Percentiles rank a stretch among this genome's conserved stretches.
These are phyloP conservation scores for Nasonovia ribisnigri DNA, from an alignment of 2,888 invertebrate species.

Conservation along the genomic window DNA sequence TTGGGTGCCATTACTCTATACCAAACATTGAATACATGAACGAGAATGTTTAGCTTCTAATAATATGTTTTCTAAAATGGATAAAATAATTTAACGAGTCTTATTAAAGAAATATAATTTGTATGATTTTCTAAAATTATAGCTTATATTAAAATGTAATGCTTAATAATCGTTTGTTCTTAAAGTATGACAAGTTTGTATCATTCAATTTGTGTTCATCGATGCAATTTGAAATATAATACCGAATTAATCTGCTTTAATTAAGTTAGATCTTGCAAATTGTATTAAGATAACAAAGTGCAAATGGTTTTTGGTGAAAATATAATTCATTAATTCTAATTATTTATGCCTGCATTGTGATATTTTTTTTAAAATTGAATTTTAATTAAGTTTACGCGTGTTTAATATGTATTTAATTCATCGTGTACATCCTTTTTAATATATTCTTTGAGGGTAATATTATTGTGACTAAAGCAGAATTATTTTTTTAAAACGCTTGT, in stretches of 20 bases:
- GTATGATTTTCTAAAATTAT: not conserved
- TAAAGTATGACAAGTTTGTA: not conserved
- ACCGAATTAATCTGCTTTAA: not conserved
- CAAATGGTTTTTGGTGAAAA: not conserved
- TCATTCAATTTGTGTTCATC: not conserved
- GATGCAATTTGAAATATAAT: not conserved
- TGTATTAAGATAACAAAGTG: not conserved
- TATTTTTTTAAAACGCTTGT: not conserved
- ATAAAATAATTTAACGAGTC: not conserved
- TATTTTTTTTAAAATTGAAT: not conserved
- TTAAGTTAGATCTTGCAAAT: not conserved
- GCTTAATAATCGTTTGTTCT: not conserved
- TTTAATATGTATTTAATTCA: not conserved
- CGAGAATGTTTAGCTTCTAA: not conserved
- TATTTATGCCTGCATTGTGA: not conserved
- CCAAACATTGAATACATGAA: not conserved
- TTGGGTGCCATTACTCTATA: too few relatives aligned
- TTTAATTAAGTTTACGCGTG: not conserved
- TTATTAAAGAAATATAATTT: not conserved
- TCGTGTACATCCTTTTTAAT: not conserved
- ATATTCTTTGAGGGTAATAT: not conserved
- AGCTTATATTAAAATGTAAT: not conserved
- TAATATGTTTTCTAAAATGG: not conserved
- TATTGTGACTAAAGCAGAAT: not conserved
- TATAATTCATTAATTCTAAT: not conserved